Base-by-base conservation (phyloP, 2,888 invertebrate genomes). In the Alloscopus bannaensis region DNA sequence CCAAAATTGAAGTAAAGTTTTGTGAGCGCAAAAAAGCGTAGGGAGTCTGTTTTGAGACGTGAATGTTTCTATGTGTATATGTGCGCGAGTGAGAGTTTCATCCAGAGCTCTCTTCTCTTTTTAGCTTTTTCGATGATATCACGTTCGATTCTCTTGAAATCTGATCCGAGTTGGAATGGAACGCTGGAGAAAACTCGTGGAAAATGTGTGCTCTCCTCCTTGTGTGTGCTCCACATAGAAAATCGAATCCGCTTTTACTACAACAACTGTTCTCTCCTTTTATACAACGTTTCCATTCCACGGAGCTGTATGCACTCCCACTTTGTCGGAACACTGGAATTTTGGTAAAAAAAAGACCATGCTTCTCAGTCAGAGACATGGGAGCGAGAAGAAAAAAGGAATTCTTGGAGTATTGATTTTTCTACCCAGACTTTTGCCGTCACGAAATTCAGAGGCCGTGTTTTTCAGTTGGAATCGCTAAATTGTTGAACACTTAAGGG, bases 181-280 rank as follows among this genome's bases (percentile, higher is more conserved):
- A 65, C 73, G 73, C 73, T 73, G 73, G 73, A 73, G 73, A 73
- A 73, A 73, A 73, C 73, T 55, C 64, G 72, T 52, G 72, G 50
- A 73, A 73, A 73, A 57, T 73, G 72, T 65, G 65, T 73, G 64
- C 65, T 42, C 45, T 8, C 13, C 26, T 36, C 36, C 13, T 13
- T 8, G 26, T 22, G 16, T 13, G n/a, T 18, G 50, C 50, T 50
- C 26, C 57, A 57, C 28, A 28, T 28, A 22, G 13, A 57, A 57
- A 57, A 28, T 57, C 57, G 29, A 24, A 57, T 57, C 57, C 57
- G 28, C 28, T 59, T 59, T 59, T 20, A 4, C 47, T 47, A 11
- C 13, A 8, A 6, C 55, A 55, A 28, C 28, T 55, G 55, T n/a
- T 8, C 24, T 47, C 8, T 36, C 36, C 13, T 13, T 6, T 13